Base-by-base conservation (phyloP, 2,113 vertebrate genomes). In the Scytalopus superciliaris region DNA sequence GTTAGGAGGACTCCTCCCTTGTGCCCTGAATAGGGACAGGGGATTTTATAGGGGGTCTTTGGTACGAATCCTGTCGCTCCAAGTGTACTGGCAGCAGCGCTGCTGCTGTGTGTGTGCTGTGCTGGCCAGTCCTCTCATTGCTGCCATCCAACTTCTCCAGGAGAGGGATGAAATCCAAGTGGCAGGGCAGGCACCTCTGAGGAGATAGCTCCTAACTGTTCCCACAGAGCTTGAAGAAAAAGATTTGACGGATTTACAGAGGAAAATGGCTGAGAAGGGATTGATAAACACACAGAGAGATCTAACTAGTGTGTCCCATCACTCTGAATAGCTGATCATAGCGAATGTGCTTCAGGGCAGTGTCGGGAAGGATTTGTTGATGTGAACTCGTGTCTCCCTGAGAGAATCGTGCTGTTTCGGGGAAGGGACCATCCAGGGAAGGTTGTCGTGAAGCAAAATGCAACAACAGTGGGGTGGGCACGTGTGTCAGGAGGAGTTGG, bases 221-320 rank as follows among this genome's bases (percentile, higher is more conserved):
- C 80, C 93, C 77, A 59, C 79, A 72, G 78, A 91, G 83, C 79
- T 96, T 87, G 95, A 97, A 97, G 94, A 90, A 96, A 97, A 90
- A 89, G 89, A 67, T 89, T 93, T 96, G 96, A 97, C 82, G 73
- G 95, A 64, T 95, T 94, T 78, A 81, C 76, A 55, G 88, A 82
- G 92, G 82, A 94, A 97, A 97, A 95, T 91, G 90, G 96, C 95
- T 95, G 90, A 78, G 95, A 96, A 97, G 93, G 95, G 97, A 97
- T 92, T 94, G 96, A 96, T 96, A 97, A 96, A 96, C 97, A 95
- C 86, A 93, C 90, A 87, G 90, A 80, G 95, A 97, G 92, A 95
- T 94, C 84, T 97, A 97, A 96, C 95, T 96, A 97, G 95, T 96
- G 95, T 97, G 94, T 94, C 93, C 97, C 93, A 96, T 97, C 96